Evolutionary conservation across 2,113 vertebrate genomes (phyloP).

Genomic region (Dipodomys merriami): DNA sequence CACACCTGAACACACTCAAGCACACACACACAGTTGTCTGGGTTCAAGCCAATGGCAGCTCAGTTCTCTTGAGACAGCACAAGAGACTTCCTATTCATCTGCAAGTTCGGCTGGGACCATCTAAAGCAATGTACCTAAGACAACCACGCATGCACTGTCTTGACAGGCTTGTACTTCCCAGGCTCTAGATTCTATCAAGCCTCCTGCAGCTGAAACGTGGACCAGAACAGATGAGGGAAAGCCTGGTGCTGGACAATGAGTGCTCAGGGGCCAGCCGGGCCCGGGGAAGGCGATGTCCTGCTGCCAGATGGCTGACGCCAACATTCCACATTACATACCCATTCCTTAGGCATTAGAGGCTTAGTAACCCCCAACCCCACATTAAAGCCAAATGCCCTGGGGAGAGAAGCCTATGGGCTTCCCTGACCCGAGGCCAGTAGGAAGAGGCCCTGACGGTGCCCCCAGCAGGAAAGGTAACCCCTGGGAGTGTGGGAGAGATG

Average conservation of each 20-base stretch:
- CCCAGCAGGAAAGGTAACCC: not conserved
- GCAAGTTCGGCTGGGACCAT: not conserved
- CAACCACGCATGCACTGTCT: not conserved
- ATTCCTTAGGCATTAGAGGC: slow-evolving; percentile 63
- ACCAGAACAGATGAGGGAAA: not conserved
- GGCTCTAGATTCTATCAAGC: not conserved
- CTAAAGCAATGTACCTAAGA: no score
- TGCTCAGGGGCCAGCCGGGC: not conserved
- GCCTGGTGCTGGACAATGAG: not conserved
- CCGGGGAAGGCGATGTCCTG: not conserved
- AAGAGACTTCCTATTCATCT: not conserved
- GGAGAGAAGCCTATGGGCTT: not conserved
- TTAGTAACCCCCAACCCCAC: not conserved
- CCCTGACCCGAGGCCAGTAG: not conserved
- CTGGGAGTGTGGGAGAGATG: not conserved
- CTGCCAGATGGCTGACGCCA: slow-evolving; percentile 12
- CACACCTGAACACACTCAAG: not conserved
- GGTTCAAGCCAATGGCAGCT: not conserved
- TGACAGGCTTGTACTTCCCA: no score
- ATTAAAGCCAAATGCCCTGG: not conserved
- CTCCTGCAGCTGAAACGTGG: accelerated
- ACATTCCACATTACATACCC: slow-evolving; percentile 13
- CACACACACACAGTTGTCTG: not conserved
- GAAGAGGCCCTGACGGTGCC: not conserved
- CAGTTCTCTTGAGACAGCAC: not conserved